These are phyloP conservation scores for Vespertilio murinus DNA, from an alignment of 2,797 vertebrate species.

Conservation along the genomic window DNA sequence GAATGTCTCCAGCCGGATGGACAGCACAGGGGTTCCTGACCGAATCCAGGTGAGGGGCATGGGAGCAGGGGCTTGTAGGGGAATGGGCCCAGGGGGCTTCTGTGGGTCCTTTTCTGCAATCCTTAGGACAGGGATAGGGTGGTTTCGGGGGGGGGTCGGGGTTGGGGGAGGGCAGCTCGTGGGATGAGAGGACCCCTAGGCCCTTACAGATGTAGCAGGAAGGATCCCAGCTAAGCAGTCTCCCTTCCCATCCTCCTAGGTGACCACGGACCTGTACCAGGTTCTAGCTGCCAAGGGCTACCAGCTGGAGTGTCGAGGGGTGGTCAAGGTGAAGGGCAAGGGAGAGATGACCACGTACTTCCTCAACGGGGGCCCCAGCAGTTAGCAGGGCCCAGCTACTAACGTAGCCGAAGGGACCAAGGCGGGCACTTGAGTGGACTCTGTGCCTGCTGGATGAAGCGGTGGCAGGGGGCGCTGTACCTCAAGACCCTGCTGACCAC, in stretches of 20 bases:
- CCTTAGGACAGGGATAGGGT: neutral
- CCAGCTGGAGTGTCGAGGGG: slow-evolving; percentile 92
- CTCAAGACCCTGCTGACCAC: slow-evolving; percentile 11
- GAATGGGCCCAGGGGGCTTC: neutral
- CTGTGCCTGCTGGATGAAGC: slow-evolving; percentile 48
- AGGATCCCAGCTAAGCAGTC: neutral
- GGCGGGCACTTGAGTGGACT: slow-evolving; percentile 69
- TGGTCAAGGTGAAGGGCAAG: slow-evolving; percentile 97
- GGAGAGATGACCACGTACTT: slow-evolving; percentile 99
- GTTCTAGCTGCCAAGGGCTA: slow-evolving; percentile 94
- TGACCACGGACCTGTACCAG: slow-evolving; percentile 95
- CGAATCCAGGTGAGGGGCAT: slow-evolving; percentile 84
- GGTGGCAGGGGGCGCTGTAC: neutral
- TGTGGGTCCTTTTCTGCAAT: neutral
- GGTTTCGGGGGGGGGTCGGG: neutral
- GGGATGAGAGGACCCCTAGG: neutral
- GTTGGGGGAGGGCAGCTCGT: neutral
- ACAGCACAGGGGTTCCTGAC: slow-evolving; percentile 87
- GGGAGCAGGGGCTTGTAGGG: neutral
- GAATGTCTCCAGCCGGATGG: slow-evolving; percentile 88
- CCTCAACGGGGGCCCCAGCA: slow-evolving; percentile 92
- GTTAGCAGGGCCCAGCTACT: slow-evolving; percentile 87
- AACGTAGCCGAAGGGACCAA: slow-evolving; percentile 66
- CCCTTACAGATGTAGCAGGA: slow-evolving; percentile 10
- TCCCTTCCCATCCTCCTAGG: slow-evolving; percentile 83